Percentiles rank a stretch among this genome's conserved stretches.
phyloP scores from a whole-genome alignment of 2,113 vertebrate species.

The Lates calcarifer region DNA sequence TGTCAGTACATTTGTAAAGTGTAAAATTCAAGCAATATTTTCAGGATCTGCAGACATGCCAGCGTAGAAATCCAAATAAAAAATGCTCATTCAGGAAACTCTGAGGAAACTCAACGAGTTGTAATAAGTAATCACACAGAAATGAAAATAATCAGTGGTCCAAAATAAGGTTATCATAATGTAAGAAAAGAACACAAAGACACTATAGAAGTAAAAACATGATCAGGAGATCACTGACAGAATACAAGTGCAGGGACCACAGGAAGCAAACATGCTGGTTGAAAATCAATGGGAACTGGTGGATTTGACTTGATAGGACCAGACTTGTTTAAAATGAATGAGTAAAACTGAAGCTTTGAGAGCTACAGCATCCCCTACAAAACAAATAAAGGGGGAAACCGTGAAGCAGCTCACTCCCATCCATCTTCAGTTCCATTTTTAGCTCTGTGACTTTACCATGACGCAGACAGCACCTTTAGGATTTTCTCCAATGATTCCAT shows the following conservation, averaged over 20 bases:
- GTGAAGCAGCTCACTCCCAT: neutral
- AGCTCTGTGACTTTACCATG: neutral
- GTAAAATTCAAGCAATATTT: neutral
- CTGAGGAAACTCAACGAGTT: neutral
- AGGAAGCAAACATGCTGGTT: slow-evolving; percentile 67
- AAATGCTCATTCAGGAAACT: neutral
- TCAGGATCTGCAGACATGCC: slow-evolving; percentile 29
- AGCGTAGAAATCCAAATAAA: slow-evolving; percentile 13
- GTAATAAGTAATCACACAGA: neutral
- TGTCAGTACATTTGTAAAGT: neutral
- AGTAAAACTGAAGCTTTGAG: neutral
- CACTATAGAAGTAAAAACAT: neutral
- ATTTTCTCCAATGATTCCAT: neutral
- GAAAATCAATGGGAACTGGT: slow-evolving; percentile 21
- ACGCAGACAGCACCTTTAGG: neutral
- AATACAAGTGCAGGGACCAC: slow-evolving; percentile 42
- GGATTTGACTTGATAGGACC: slow-evolving; percentile 23
- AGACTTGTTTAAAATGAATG: slow-evolving; percentile 13
- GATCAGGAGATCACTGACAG: slow-evolving; percentile 18
- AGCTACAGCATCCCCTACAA: neutral
- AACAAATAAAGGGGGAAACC: slow-evolving; percentile 5
- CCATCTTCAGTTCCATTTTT: neutral
- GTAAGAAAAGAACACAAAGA: slow-evolving; percentile 1
- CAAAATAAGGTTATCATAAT: slow-evolving; percentile 1
- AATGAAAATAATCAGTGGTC: neutral